A percentile compares a stretch with the other conserved stretches of the same genome.
phyloP scores from a whole-genome alignment of 2,113 vertebrate species.

The Ceratotherium simum region DNA sequence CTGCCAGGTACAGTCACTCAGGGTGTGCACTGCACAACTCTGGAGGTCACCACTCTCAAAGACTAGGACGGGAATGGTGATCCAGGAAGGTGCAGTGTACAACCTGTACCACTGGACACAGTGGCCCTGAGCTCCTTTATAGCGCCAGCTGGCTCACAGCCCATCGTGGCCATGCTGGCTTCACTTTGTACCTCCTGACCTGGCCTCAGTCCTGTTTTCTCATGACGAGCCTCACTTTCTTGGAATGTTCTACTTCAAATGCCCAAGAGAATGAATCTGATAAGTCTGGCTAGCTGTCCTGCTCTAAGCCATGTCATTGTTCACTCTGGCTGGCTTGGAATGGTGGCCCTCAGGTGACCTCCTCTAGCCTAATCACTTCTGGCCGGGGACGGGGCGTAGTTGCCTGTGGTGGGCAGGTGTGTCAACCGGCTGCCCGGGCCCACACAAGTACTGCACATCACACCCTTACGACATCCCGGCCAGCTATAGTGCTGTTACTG shows the following conservation, averaged over 20 bases:
- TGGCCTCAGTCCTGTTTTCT: neutral
- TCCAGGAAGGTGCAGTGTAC: fast-evolving
- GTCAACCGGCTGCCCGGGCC: neutral
- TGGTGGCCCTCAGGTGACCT: neutral
- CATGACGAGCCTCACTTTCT: neutral
- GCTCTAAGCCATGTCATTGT: neutral
- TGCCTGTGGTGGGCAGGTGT: neutral
- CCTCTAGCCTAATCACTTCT: neutral
- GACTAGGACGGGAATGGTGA: neutral
- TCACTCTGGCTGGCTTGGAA: neutral
- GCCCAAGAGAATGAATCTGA: neutral
- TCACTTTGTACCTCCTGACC: neutral
- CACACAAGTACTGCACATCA: fast-evolving
- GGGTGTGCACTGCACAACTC: neutral
- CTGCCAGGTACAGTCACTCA: neutral
- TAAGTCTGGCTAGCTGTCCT: neutral
- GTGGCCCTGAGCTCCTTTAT: neutral
- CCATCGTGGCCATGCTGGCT: neutral
- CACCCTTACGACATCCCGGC: neutral
- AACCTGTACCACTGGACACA: fast-evolving
- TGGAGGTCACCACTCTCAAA: neutral
- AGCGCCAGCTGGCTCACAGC: neutral
- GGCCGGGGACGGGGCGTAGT: neutral
- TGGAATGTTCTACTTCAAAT: neutral
- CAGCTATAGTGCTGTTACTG: neutral